Evolutionary conservation across 2,888 invertebrate species (phyloP), one percentile per base, ranked within the genome.

Genomic region (Orchesella flavescens): DNA sequence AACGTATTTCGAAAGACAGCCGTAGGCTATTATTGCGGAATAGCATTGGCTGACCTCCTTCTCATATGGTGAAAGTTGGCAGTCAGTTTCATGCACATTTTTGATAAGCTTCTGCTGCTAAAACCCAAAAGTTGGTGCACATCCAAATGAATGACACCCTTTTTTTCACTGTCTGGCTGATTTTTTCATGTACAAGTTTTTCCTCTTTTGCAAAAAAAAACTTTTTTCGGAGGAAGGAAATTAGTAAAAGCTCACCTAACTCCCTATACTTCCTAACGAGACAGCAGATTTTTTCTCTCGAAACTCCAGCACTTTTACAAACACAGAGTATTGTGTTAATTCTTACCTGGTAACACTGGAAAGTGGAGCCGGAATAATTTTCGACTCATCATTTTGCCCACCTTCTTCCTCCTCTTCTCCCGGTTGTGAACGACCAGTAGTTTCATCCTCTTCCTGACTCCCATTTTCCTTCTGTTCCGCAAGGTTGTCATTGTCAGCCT

Each of bases 281-380:
- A n/a, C n/a, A n/a, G n/a, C n/a, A n/a, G n/a, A n/a, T n/a, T n/a
- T n/a, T n/a, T n/a, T n/a, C n/a, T n/a, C n/a, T n/a, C n/a, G n/a
- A n/a, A n/a, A n/a, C n/a, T n/a, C n/a, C n/a, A n/a, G n/a, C n/a
- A n/a, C n/a, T n/a, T n/a, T n/a, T n/a, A n/a, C n/a, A n/a, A n/a
- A n/a, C n/a, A n/a, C n/a, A n/a, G n/a, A n/a, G n/a, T n/a, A n/a
- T n/a, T n/a, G n/a, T n/a, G 7, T 34, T 34, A 7, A 34, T 34
- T 34, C 19, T 63, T 83, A 86, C 86, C 86, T 86, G 72, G 86
- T 86, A 66, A 85, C 84, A 76, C 74, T 83, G 63, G 76, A 72
- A 53, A 43, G 53, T 63, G 76, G 82, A 63, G 57, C 76, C 9
- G 76, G 82, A 24, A 59, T 24, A 21, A 65, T 76, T 76, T 76